These are phyloP conservation scores for Agrotis puta DNA, from an alignment of 2,888 invertebrate genomes.

Conservation along the genomic window DNA sequence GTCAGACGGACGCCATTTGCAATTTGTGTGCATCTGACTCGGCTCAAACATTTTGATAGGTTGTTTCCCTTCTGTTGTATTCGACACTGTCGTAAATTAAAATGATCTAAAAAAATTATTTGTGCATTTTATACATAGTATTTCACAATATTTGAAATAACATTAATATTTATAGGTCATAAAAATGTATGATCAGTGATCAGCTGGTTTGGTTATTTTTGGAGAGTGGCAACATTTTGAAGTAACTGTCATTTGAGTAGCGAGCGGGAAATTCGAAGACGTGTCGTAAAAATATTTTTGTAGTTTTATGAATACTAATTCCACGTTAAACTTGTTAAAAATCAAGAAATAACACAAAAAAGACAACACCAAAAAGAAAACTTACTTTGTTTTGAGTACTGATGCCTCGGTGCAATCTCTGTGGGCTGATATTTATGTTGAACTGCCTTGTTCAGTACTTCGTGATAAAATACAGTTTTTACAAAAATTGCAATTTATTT, in stretches of 20 bases:
- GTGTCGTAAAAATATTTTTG: neutral
- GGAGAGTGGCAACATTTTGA: slow-evolving; percentile 34
- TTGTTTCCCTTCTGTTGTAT: slow-evolving; percentile 29
- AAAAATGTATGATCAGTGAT: slow-evolving; percentile 5
- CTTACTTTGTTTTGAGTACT: no score
- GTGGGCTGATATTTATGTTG: no score
- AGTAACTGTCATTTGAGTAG: slow-evolving; percentile 22
- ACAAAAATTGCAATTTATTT: no score
- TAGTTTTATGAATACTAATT: no score
- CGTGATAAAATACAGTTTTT: no score
- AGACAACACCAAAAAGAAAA: no score
- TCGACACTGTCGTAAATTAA: neutral
- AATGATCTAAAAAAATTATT: neutral
- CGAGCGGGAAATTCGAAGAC: slow-evolving; percentile 28
- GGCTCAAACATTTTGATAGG: slow-evolving; percentile 52
- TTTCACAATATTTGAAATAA: neutral
- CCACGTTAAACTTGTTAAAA: neutral
- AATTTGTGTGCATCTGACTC: slow-evolving; percentile 68
- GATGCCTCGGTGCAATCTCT: no score
- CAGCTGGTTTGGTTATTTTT: slow-evolving; percentile 29
- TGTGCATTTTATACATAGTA: neutral
- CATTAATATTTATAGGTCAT: neutral
- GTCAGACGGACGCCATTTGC: slow-evolving; percentile 87
- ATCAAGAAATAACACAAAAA: neutral
- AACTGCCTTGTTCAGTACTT: no score